Evolutionary conservation across 2,888 invertebrate genomes (phyloP).

Genomic region (Scaptomyza tumidula): DNA sequence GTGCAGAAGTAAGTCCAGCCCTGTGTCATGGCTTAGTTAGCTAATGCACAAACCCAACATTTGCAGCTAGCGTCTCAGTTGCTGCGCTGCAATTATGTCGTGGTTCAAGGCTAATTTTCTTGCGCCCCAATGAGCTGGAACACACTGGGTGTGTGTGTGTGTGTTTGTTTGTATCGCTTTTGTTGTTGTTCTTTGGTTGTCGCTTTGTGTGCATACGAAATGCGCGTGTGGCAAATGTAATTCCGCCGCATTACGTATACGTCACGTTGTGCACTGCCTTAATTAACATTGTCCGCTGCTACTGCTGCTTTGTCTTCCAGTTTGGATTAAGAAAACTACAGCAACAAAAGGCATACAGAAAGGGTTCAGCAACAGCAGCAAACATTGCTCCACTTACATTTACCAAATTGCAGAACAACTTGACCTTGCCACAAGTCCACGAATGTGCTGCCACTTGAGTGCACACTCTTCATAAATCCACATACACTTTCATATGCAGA

Average conservation of each 20-base stretch:
- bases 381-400: constrained; percentile 44
- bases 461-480: constrained; percentile 13
- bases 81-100: constrained; percentile 74
- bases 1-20: constrained; percentile 4
- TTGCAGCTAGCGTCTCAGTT: constrained; percentile 21
- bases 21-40: constrained; percentile 27
- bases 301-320: constrained; percentile 21
- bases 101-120: constrained; percentile 79
- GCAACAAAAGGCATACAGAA: constrained; percentile 30
- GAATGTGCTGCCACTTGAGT: constrained; percentile 11
- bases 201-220: constrained; percentile 51
- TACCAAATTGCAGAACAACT: constrained; percentile 36
- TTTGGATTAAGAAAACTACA: constrained; percentile 47
- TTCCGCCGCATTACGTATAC: constrained; percentile 73
- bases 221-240: constrained; percentile 74
- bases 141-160: constrained; percentile 9
- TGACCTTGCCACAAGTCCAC: constrained; percentile 42
- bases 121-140: constrained; percentile 50
- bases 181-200: too few species aligned
- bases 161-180: not conserved
- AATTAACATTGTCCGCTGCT: constrained; percentile 61
- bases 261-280: constrained; percentile 57
- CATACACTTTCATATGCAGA: constrained; percentile 16
- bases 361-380: not conserved
- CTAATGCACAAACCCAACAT: constrained; percentile 44